Percentiles rank a stretch among this genome's conserved stretches.
These are phyloP conservation scores for Chlorocebus sabaeus DNA, from an alignment of 2,113 vertebrate genomes.

Conservation along the genomic window DNA sequence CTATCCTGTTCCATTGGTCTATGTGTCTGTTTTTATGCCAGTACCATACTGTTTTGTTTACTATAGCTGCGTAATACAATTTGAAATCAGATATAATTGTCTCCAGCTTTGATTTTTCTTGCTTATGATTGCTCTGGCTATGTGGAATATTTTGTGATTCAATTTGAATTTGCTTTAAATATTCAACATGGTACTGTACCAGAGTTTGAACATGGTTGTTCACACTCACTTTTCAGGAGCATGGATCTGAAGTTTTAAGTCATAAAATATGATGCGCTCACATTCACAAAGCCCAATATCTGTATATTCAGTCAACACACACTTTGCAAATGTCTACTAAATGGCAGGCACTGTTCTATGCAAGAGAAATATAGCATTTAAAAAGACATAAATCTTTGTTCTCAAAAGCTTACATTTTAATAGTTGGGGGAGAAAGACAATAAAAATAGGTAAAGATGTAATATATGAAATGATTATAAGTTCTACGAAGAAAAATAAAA, in stretches of 20 bases:
- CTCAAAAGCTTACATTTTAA: neutral
- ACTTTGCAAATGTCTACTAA: neutral
- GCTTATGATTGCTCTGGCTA: neutral
- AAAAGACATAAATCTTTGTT: neutral
- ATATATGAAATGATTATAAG: neutral
- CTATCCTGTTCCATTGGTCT: neutral
- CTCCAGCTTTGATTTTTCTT: neutral
- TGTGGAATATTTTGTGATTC: neutral
- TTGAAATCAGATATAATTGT: neutral
- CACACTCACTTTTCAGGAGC: neutral
- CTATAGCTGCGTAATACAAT: neutral
- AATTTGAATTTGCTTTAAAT: neutral
- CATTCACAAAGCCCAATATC: neutral
- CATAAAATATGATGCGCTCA: neutral
- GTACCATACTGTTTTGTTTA: neutral
- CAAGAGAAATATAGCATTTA: neutral
- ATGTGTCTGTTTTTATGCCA: neutral
- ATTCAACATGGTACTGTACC: neutral
- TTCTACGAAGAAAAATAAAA: neutral
- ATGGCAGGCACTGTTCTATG: neutral
- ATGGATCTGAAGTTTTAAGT: neutral
- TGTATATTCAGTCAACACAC: neutral
- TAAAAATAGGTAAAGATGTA: neutral
- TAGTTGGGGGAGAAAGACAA: neutral
- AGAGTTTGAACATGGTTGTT: neutral